A percentile compares a stretch with the other conserved stretches of the same genome.
Evolutionary conservation across 2,888 invertebrate species (phyloP).

Genomic region (Ornithoptera alexandrae): DNA sequence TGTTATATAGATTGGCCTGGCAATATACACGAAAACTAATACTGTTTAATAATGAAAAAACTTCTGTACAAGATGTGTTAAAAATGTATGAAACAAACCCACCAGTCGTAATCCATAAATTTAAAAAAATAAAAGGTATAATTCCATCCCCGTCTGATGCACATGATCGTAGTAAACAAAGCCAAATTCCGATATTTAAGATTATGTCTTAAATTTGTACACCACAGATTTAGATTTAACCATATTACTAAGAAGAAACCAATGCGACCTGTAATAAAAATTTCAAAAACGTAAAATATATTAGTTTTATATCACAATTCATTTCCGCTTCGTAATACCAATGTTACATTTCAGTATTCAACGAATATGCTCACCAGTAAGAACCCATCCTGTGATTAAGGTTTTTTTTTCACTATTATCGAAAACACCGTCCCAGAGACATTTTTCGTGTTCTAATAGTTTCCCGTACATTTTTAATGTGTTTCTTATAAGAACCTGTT

Average conservation of each 20-base stretch:
- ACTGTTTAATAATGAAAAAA: not conserved
- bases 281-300: too few species aligned
- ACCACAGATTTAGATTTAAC: constrained; percentile 46
- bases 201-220: constrained; percentile 46
- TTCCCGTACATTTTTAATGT: constrained; percentile 24
- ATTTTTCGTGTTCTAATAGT: constrained; percentile 16
- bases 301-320: not conserved
- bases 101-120: constrained; percentile 28
- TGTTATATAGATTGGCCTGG: too few species aligned
- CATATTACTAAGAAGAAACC: constrained; percentile 47
- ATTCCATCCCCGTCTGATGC: constrained; percentile 42
- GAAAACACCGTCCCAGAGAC: constrained; percentile 27
- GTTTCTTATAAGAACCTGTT: constrained; percentile 19
- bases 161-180: constrained; percentile 56
- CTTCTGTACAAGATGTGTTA: not conserved
- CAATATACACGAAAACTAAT: not conserved
- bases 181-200: constrained; percentile 64
- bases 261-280: constrained; percentile 47
- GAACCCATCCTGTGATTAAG: constrained; percentile 27
- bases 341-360: not conserved
- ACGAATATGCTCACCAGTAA: constrained; percentile 16
- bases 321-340: not conserved
- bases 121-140: constrained; percentile 17
- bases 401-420: constrained; percentile 16
- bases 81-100: constrained; percentile 1